Base-by-base conservation (phyloP, 2,797 vertebrate species). In the Hoplostethus mediterraneus region DNA sequence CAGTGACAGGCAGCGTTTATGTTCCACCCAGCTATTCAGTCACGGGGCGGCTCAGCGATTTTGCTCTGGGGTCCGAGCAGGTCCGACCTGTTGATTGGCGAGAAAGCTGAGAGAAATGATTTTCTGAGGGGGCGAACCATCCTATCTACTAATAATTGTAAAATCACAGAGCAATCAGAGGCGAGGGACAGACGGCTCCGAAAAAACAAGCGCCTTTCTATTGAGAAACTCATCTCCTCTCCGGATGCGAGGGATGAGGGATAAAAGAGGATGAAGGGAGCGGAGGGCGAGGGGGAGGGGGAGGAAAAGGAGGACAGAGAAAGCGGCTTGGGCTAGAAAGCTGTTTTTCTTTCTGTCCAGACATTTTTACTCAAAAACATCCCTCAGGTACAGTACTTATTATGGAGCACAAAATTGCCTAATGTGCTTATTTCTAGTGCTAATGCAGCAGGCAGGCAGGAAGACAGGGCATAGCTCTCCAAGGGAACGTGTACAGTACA, bases 341-440 rank as follows among this genome's bases (percentile, higher is more conserved):
- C 73, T 76, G 82, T 85, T 87, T 87, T 90, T 69, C 79, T 87
- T 78, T 81, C 75, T 78, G 82, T 84, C 86, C 89, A 89, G 81
- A 82, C 62, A 76, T 87, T 87, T 87, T 71, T 79, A 81, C 82
- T 85, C 53, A 69, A 75, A 88, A 91, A 81, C 86, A 89, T 90
- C 92, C 90, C 91, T 85, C 75, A 81, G 90, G 93, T 92, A 81
- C 79, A 70, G 67, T 67, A 86, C 82, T 92, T 91, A 93, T 92
- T 92, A 91, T 87, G 82, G 85, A 91, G 88, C 88, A 89, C 86
- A 87, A 86, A 91, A 92, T 89, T 89, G 89, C 91, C 91, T 92
- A 93, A 94, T 94, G 88, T 89, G 92, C 89, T 92, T 80, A 87
- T 93, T 93, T 92, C 88, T 82, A 59, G 81, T 88, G 89, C 87